phyloP scores from a whole-genome alignment of 1,140 invertebrate species.

The Batillaria attramentaria region DNA sequence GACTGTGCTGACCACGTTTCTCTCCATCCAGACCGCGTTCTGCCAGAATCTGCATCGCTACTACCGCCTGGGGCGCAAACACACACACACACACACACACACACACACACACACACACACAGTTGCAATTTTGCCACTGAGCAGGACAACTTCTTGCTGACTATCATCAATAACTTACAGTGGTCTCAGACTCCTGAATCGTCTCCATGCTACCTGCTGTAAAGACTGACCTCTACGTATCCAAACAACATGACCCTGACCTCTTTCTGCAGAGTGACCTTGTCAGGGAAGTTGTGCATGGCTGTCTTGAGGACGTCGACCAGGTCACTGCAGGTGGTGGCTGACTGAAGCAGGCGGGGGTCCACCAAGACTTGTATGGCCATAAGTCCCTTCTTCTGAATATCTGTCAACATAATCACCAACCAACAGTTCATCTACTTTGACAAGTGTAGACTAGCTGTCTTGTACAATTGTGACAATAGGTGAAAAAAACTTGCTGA shows the following conservation, averaged over 20 bases:
- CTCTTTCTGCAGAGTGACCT: slow-evolving; percentile 51
- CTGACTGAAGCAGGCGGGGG: slow-evolving; percentile 35
- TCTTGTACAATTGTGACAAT: too few species aligned
- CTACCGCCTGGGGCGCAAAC: slow-evolving; percentile 49
- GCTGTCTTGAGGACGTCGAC: slow-evolving; percentile 43
- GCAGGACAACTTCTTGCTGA: neutral
- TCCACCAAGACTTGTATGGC: slow-evolving; percentile 54
- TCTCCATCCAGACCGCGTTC: slow-evolving; percentile 43
- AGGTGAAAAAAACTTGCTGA: too few species aligned
- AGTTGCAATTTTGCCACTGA: neutral
- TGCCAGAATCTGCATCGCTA: slow-evolving; percentile 58
- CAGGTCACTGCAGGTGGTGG: slow-evolving; percentile 38
- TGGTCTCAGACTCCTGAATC: too few species aligned
- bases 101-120: neutral
- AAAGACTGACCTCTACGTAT: neutral
- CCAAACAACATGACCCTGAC: slow-evolving; percentile 21
- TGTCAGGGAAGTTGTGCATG: slow-evolving; percentile 38
- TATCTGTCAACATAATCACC: too few species aligned
- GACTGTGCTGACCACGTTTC: slow-evolving; percentile 29
- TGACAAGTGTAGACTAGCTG: too few species aligned
- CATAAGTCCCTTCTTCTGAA: slow-evolving; percentile 61
- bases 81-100: neutral
- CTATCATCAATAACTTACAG: neutral
- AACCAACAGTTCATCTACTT: too few species aligned
- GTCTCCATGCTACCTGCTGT: too few species aligned